phyloP scores from a whole-genome alignment of 2,113 vertebrate genomes.

The Alouatta palliata region DNA sequence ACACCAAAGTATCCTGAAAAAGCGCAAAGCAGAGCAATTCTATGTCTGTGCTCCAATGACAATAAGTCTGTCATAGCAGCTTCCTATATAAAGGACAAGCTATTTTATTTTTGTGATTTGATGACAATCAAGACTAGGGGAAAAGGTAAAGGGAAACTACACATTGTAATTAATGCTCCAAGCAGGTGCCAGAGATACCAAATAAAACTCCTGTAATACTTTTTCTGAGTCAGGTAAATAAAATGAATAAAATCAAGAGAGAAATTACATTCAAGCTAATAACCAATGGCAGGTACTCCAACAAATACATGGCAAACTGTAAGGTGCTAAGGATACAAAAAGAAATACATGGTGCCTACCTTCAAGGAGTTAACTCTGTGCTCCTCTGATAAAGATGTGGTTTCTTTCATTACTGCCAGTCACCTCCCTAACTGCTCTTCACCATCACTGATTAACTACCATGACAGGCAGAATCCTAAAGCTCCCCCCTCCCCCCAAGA shows the following conservation, averaged over 20 bases:
- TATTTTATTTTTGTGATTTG: neutral
- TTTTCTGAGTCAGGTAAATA: slow-evolving; percentile 7
- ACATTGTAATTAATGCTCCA: neutral
- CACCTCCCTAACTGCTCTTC: neutral
- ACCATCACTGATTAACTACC: neutral
- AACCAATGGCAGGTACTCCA: neutral
- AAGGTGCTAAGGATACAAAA: neutral
- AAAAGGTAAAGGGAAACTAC: slow-evolving; percentile 15
- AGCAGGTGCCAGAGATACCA: neutral
- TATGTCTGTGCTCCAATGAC: neutral
- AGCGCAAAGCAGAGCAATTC: neutral
- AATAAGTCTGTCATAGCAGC: neutral
- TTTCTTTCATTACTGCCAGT: neutral
- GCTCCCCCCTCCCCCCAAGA: neutral
- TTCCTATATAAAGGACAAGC: neutral
- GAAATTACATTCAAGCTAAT: neutral
- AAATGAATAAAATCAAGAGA: slow-evolving; percentile 10
- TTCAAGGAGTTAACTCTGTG: neutral
- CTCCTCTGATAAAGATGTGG: neutral
- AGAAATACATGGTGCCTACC: neutral
- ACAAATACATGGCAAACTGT: neutral
- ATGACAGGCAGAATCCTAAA: neutral
- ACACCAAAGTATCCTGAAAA: neutral
- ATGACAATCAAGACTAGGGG: neutral
- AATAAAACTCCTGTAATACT: neutral